A percentile compares a stretch with the other conserved stretches of the same genome.
These are phyloP conservation scores for Columbina picui DNA, from an alignment of 2,113 vertebrate species.

Conservation along the genomic window DNA sequence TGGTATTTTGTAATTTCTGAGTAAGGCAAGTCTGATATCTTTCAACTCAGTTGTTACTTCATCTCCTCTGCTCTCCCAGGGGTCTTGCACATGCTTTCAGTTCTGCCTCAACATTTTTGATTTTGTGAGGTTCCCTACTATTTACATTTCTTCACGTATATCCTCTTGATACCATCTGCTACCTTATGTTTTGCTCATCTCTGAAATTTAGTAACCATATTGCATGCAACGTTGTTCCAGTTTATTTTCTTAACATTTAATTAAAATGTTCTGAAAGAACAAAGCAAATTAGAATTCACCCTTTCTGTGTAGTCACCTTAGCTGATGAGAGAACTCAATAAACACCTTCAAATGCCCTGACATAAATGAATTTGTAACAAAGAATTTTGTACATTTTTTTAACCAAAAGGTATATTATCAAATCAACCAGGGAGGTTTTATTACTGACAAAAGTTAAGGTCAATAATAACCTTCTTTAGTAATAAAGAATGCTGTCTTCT, in stretches of 20 bases:
- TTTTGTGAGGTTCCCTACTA: conserved; percentile 21
- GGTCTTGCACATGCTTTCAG: neutral
- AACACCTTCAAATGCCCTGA: neutral
- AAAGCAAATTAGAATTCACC: conserved; percentile 4
- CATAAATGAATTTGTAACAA: neutral
- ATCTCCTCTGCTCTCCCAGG: conserved; percentile 34
- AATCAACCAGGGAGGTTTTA: neutral
- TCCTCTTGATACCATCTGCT: conserved; percentile 48
- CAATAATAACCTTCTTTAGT: neutral
- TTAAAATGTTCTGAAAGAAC: conserved; percentile 26
- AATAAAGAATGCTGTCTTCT: neutral
- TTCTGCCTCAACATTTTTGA: neutral
- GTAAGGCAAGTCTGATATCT: neutral
- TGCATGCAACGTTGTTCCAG: neutral
- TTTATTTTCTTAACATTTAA: neutral
- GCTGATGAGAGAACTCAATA: neutral
- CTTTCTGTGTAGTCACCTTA: neutral
- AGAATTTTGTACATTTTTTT: neutral
- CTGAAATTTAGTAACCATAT: neutral
- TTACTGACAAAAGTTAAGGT: neutral
- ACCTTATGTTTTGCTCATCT: conserved; percentile 38
- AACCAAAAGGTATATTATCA: neutral
- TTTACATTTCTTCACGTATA: conserved; percentile 40
- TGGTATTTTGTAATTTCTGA: neutral
- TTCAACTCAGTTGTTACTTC: neutral